phyloP scores from a whole-genome alignment of 2,113 vertebrate species.

The Gymnogyps californianus region DNA sequence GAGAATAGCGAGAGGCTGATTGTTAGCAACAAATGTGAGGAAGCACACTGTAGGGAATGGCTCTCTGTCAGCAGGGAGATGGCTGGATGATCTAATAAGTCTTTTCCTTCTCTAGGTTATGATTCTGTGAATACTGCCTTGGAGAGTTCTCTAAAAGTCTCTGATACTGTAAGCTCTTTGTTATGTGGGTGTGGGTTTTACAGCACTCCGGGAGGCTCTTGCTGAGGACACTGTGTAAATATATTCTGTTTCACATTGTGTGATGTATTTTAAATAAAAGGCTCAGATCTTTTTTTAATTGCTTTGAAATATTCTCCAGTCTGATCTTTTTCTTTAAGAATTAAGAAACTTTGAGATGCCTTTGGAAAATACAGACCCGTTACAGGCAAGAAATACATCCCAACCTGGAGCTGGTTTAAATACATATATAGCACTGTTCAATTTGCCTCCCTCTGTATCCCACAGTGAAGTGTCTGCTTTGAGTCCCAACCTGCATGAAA shows the following conservation, averaged over 20 bases:
- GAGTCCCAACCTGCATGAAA: background rate
- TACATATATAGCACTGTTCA: background rate
- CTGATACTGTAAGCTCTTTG: conserved; percentile 39
- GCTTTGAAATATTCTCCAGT: background rate
- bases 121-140: conserved; percentile 38
- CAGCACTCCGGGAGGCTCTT: conserved; percentile 11
- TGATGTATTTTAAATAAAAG: conserved; percentile 61
- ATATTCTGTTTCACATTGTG: conserved; percentile 47
- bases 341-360: conserved; percentile 4
- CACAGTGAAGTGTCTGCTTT: background rate
- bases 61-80: conserved; percentile 20
- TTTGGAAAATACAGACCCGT: background rate
- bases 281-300: conserved; percentile 45
- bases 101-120: conserved; percentile 49
- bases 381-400: background rate
- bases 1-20: background rate
- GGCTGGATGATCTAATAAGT: conserved; percentile 44
- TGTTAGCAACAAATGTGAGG: conserved; percentile 27
- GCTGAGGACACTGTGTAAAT: conserved; percentile 47
- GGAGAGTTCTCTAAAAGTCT: conserved; percentile 26
- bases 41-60: conserved; percentile 7
- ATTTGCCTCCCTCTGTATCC: background rate
- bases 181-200: conserved; percentile 45
- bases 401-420: background rate
- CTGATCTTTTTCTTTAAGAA: conserved; percentile 15